Evolutionary conservation across 2,113 vertebrate genomes (phyloP).

Genomic region (Odontophorus gujanensis): DNA sequence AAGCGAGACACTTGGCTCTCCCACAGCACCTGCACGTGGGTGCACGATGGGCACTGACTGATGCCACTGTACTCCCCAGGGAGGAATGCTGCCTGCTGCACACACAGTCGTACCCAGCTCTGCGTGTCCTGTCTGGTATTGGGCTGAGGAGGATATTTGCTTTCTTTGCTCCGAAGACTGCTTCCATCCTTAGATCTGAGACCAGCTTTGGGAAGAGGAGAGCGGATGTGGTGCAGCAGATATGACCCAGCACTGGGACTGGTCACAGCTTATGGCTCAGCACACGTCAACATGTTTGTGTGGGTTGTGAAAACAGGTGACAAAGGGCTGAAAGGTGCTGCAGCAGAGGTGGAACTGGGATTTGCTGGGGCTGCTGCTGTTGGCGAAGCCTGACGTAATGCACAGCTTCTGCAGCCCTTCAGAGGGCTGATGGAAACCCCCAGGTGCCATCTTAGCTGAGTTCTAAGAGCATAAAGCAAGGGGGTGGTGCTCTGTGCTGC

Average conservation of each 20-base stretch:
- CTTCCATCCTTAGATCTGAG: background rate
- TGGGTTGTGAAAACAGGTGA: background rate
- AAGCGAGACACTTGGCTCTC: rapidly evolving
- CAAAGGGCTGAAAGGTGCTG: background rate
- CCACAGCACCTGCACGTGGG: rapidly evolving
- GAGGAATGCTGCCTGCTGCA: background rate
- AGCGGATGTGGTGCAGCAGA: rapidly evolving
- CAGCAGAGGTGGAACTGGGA: background rate
- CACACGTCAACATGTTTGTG: background rate
- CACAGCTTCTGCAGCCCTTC: background rate
- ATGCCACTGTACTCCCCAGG: background rate
- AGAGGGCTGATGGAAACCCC: background rate
- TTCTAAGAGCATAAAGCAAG: background rate
- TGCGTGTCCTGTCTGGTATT: background rate
- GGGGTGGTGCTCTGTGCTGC: background rate
- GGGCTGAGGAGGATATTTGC: background rate
- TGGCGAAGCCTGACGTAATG: background rate
- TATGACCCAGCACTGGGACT: background rate
- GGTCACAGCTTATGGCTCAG: background rate
- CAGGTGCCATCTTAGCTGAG: background rate
- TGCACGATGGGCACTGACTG: background rate
- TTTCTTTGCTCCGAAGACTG: background rate
- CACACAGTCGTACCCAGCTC: background rate
- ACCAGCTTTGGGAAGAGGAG: background rate
- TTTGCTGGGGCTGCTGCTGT: background rate